These are phyloP conservation scores for Sphenodon punctatus DNA, from an alignment of 2,797 vertebrate species.

Conservation along the genomic window DNA sequence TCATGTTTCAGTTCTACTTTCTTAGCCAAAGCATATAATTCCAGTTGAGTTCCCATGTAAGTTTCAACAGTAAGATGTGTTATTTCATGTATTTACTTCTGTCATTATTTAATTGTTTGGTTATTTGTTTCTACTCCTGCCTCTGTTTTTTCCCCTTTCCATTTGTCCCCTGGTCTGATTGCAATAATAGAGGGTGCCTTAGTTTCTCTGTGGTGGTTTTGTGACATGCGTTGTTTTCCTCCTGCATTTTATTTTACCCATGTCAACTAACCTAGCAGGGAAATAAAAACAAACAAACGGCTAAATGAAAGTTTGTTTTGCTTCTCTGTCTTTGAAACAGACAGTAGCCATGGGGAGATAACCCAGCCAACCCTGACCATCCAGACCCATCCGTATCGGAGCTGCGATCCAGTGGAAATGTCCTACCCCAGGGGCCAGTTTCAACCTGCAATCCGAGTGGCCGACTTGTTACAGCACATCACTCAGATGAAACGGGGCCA, in stretches of 20 bases:
- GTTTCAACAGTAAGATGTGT: background rate
- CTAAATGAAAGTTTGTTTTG: conserved; percentile 43
- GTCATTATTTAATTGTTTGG: background rate
- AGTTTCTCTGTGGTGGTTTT: background rate
- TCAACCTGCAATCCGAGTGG: conserved; percentile 94
- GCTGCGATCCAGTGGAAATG: conserved; percentile 94
- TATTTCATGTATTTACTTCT: fast-evolving
- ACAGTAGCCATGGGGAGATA: conserved; percentile 90
- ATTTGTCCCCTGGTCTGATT: background rate
- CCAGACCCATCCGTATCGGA: conserved; percentile 93
- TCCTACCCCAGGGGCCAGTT: conserved; percentile 94
- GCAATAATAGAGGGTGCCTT: background rate
- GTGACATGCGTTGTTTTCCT: background rate
- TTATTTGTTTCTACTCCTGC: background rate
- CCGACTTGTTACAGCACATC: conserved; percentile 96
- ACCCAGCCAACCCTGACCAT: conserved; percentile 91
- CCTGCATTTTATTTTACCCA: background rate
- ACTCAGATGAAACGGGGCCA: conserved; percentile 99
- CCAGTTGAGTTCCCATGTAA: fast-evolving
- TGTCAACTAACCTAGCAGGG: fast-evolving
- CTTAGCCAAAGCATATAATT: background rate
- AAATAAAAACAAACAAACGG: background rate
- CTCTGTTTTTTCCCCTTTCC: background rate
- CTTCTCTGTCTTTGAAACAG: conserved; percentile 75
- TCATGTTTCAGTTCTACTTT: background rate